phyloP scores from a whole-genome alignment of 37 sponge, comb jelly and placozoan genomes.

The Chondrilla cf. caribensis region DNA sequence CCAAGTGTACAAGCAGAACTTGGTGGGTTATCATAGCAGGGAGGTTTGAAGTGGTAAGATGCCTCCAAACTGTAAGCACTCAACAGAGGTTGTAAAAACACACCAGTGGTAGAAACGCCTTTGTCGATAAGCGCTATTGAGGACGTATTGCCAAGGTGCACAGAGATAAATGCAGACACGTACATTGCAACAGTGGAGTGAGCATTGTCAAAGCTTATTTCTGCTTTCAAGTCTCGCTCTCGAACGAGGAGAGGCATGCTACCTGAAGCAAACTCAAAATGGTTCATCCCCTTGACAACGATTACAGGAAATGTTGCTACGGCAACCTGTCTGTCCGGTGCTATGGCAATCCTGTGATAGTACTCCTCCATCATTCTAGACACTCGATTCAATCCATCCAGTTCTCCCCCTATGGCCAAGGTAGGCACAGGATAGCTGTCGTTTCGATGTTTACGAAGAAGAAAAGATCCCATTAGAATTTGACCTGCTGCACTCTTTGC shows the following conservation, averaged over 20 bases:
- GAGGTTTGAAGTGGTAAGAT: slow-evolving; percentile 62
- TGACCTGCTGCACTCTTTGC: slow-evolving; percentile 27
- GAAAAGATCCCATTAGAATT: slow-evolving; percentile 62
- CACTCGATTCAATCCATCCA: slow-evolving; percentile 75
- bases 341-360: slow-evolving; percentile 40
- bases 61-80: slow-evolving; percentile 67
- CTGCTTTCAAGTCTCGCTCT: slow-evolving; percentile 63
- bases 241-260: slow-evolving; percentile 31
- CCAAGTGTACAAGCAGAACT: slow-evolving; percentile 51
- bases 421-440: slow-evolving; percentile 61
- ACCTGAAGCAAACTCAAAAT: slow-evolving; percentile 73
- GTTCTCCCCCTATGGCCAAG: slow-evolving; percentile 75
- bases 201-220: slow-evolving; percentile 60
- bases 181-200: slow-evolving; percentile 38
- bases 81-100: slow-evolving; percentile 56
- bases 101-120: slow-evolving; percentile 22
- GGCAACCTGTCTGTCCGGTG: background rate
- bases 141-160: slow-evolving; percentile 6
- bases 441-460: slow-evolving; percentile 46
- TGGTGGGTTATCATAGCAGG: slow-evolving; percentile 70
- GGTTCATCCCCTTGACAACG: slow-evolving; percentile 64
- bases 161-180: slow-evolving; percentile 35
- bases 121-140: background rate
- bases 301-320: slow-evolving; percentile 55
- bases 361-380: slow-evolving; percentile 76